Percentiles rank a stretch among this genome's conserved stretches.
These are phyloP conservation scores for Globia sparganii DNA, from an alignment of 2,888 invertebrate genomes.

Conservation along the genomic window DNA sequence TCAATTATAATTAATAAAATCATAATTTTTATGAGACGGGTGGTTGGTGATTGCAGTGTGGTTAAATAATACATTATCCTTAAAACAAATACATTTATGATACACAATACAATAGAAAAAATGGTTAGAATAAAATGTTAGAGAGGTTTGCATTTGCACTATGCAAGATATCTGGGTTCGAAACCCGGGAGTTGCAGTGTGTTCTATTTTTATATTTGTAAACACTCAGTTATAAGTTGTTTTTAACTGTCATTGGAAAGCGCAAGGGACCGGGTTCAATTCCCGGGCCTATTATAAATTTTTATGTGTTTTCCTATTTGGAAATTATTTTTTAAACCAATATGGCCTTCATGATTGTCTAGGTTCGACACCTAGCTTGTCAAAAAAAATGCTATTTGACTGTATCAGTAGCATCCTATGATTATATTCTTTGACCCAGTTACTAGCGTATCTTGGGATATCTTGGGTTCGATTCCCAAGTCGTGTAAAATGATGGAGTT, in stretches of 20 bases:
- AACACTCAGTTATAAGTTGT: background rate
- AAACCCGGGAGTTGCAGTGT: background rate
- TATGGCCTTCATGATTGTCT: background rate
- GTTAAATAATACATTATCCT: background rate
- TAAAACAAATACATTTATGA: background rate
- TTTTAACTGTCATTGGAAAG: background rate
- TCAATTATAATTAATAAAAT: background rate
- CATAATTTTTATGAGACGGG: background rate
- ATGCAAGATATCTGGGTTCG: background rate
- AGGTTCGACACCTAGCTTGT: background rate
- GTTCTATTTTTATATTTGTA: background rate
- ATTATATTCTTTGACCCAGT: background rate
- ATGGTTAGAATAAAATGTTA: background rate
- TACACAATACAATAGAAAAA: no score
- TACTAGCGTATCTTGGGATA: background rate
- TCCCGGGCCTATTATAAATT: background rate
- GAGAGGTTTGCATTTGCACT: background rate
- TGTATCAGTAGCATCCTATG: no score
- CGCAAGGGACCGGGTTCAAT: slow-evolving; percentile 12
- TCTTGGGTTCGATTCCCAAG: slow-evolving; percentile 10
- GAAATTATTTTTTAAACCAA: background rate
- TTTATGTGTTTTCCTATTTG: background rate
- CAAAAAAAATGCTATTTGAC: background rate
- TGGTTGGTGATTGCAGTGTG: background rate
- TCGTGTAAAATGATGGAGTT: no score